Percentiles rank a stretch among this genome's conserved stretches.
These are phyloP conservation scores for Phyllotreta striolata DNA, from an alignment of 2,888 invertebrate genomes.

Conservation along the genomic window DNA sequence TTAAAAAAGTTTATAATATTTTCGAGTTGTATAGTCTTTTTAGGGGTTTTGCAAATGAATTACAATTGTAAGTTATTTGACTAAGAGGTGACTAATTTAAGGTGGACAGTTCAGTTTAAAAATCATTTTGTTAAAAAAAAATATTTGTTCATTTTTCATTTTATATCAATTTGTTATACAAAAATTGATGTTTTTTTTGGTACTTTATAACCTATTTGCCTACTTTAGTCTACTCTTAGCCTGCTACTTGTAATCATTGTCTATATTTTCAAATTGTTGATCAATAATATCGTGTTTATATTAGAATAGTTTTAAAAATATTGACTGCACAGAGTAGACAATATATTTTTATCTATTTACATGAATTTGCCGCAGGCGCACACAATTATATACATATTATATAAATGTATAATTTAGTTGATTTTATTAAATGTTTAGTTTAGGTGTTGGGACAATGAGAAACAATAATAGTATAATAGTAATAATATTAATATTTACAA, in stretches of 20 bases:
- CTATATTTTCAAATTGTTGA: constrained; percentile 25
- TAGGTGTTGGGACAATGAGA: constrained; percentile 56
- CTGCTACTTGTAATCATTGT: neutral
- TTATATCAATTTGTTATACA: too few relatives aligned
- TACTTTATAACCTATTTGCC: constrained; percentile 27
- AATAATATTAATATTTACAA: constrained; percentile 40
- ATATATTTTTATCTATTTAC: constrained; percentile 48
- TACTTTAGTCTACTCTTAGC: neutral
- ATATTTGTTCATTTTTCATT: constrained; percentile 23
- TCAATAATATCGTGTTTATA: constrained; percentile 41
- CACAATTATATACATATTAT: constrained; percentile 35
- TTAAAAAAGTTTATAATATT: constrained; percentile 38
- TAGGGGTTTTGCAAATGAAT: constrained; percentile 59
- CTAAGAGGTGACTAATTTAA: constrained; percentile 32
- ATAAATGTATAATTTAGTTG: constrained; percentile 43
- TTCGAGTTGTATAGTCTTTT: constrained; percentile 56
- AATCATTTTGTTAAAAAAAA: constrained; percentile 47
- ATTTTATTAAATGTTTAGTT: constrained; percentile 49
- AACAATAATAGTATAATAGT: constrained; percentile 49
- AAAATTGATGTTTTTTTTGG: constrained; percentile 42
- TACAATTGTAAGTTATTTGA: constrained; percentile 45
- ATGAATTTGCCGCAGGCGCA: constrained; percentile 29
- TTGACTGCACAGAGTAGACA: constrained; percentile 60
- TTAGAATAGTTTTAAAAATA: constrained; percentile 46
- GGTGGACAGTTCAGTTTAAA: constrained; percentile 53